These are phyloP conservation scores for Brachypalpus laphriformis DNA, from an alignment of 2,888 invertebrate species.

Conservation along the genomic window DNA sequence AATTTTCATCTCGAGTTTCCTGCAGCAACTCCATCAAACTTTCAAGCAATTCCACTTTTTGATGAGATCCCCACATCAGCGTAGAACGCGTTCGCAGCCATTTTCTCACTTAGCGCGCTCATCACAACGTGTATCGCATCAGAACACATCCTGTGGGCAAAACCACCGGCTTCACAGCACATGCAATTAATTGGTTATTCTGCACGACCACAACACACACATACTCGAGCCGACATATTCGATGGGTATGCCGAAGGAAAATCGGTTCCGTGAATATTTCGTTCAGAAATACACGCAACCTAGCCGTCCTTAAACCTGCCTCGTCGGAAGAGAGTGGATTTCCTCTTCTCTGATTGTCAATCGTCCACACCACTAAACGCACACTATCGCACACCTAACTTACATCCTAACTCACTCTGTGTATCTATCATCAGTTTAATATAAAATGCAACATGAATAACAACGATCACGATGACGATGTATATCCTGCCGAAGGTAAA, in stretches of 20 bases:
- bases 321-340: neutral
- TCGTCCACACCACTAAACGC: neutral
- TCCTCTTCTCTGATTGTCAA: constrained; percentile 6
- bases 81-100: constrained; percentile 13
- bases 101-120: constrained; percentile 31
- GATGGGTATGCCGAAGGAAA: constrained; percentile 32
- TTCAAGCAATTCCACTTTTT: constrained; percentile 41
- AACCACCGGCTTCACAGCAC: constrained; percentile 20
- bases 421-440: constrained; percentile 68
- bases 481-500: constrained; percentile 70
- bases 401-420: constrained; percentile 47
- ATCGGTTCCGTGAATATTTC: constrained; percentile 23
- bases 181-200: constrained; percentile 54
- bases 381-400: neutral
- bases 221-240: neutral
- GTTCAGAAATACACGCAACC: constrained; percentile 8
- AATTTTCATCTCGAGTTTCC: constrained; percentile 47
- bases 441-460: constrained; percentile 71
- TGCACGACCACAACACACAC: constrained; percentile 13
- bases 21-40: constrained; percentile 24
- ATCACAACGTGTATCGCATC: constrained; percentile 32
- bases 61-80: constrained; percentile 26
- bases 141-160: constrained; percentile 37
- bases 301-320: neutral
- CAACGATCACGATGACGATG: constrained; percentile 66